phyloP scores from a whole-genome alignment of 2,888 invertebrate genomes.

The Hypsopygia costalis region DNA sequence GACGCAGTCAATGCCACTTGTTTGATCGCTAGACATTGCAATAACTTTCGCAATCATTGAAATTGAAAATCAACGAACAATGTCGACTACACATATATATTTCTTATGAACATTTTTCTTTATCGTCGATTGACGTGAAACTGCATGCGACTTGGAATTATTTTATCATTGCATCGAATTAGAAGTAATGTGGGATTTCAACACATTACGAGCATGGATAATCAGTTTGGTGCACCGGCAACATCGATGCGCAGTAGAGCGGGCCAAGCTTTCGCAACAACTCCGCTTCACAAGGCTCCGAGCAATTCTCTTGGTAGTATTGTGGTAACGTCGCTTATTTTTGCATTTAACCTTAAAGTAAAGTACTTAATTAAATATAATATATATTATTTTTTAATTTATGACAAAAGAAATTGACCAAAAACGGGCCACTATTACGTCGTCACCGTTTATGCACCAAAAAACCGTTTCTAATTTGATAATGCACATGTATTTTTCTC shows the following conservation, averaged over 20 bases:
- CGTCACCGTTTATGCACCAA: too few species aligned
- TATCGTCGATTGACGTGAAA: too few species aligned
- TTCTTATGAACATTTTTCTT: too few species aligned
- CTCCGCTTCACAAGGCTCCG: background rate
- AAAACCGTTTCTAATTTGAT: too few species aligned
- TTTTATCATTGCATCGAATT: slow-evolving; percentile 16
- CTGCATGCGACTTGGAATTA: background rate
- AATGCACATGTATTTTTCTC: too few species aligned
- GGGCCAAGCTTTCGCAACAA: slow-evolving; percentile 54
- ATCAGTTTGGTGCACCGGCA: slow-evolving; percentile 48
- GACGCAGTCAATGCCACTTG: slow-evolving; percentile 22
- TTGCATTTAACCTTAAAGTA: too few species aligned
- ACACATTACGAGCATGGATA: slow-evolving; percentile 46
- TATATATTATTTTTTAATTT: too few species aligned
- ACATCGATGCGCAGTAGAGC: slow-evolving; percentile 62
- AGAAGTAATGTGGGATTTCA: slow-evolving; percentile 26
- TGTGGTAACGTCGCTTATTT: background rate
- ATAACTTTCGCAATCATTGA: slow-evolving; percentile 20
- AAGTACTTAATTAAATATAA: too few species aligned
- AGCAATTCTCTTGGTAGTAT: background rate
- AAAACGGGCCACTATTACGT: too few species aligned
- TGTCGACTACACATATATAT: background rate
- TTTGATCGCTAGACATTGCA: slow-evolving; percentile 14
- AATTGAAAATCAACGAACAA: background rate
- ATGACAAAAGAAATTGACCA: too few species aligned